Base-by-base conservation (phyloP, 2,888 invertebrate genomes). In the Anaspis maculata region DNA sequence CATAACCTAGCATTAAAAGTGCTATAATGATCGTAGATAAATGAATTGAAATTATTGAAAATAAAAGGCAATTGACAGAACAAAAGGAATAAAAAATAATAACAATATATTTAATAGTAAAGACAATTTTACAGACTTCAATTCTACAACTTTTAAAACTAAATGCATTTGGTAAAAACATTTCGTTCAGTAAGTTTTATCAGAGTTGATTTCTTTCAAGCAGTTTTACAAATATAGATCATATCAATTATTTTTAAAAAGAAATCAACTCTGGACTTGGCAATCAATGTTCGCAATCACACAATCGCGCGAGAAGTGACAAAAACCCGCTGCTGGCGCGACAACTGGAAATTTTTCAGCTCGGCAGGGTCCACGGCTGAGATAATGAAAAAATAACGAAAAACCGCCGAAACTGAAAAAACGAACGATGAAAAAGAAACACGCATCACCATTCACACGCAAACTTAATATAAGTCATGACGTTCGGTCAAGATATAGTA, bases 71-170 rank as follows among this genome's bases (percentile, higher is more conserved):
- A n/a, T n/a, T n/a, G n/a, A n/a, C n/a, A n/a, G n/a, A n/a, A n/a
- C n/a, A n/a, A n/a, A n/a, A n/a, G n/a, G n/a, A n/a, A n/a, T n/a
- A n/a, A 48, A 53, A 52, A 52, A 52, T 41, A 51, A 48, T 51
- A 52, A 51, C 49, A 52, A 53, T 56, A 52, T 55, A 52, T 53
- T 49, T 53, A 54, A 55, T 54, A 53, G 51, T 48, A 29, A 35
- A 35, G 26, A 27, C 45, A 52, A 30, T 42, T 44, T 45, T 38
- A 36, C 37, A 43, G 32, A 39, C 28, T 39, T 40, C 30, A 41
- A 12, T 32, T 34, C 16, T 36, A 33, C 30, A 29, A 32, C 32
- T 27, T 25, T 30, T 33, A 22, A 12, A 30, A 23, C 34, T 35
- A 39, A 39, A 39, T 39, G 36, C 40, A 40, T 15, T 30, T 28